Evolutionary conservation across 2,113 vertebrate species (phyloP), one percentile per base, ranked within the genome.

Genomic region (Petroica traversi): DNA sequence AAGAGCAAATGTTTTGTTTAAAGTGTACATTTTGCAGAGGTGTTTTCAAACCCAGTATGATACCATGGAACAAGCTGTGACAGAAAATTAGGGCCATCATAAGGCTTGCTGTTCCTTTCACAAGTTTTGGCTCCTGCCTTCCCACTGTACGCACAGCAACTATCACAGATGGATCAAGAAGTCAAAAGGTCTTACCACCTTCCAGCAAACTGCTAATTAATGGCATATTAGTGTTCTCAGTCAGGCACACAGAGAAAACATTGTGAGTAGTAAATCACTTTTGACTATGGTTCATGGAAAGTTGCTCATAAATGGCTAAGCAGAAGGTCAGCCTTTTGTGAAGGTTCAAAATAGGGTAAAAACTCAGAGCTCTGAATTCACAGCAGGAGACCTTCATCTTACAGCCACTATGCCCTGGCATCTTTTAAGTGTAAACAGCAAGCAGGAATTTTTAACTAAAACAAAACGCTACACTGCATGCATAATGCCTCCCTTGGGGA

Each of bases 401-500:
- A 46, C 17, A 71, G 28, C 36, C 26, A 28, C n/a, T 64, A 48
- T 73, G 23, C 62, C 48, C 82, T 23, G 24, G 55, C 19, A 66
- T 51, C 67, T 86, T 86, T 95, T 63, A 51, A 59, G 23, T 78
- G 86, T 78, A 96, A 95, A 86, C 73, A 84, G 64, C 57, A 81
- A 93, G 58, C n/a, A 66, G 19, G 8, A 58, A 85, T 86, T 71
- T 82, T 89, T 93, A 96, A 97, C 89, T 94, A 96, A 95, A 96
- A 63, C 83, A 95, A 93, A 96, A 82, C 0, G 0, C 36, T 87
- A 92, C 57, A 78, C 69, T 74, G 73, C 80, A 67, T 89, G 68
- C 72, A 68, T 93, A 93, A 96, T 96, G 89, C 31, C 69, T 93
- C 86, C 92, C 95, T 91, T 63, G 89, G 83, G 92, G 86, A 92